A percentile compares a stretch with the other conserved stretches of the same genome.
These are phyloP conservation scores for Sylvietta virens DNA, from an alignment of 2,113 vertebrate species.

Conservation along the genomic window DNA sequence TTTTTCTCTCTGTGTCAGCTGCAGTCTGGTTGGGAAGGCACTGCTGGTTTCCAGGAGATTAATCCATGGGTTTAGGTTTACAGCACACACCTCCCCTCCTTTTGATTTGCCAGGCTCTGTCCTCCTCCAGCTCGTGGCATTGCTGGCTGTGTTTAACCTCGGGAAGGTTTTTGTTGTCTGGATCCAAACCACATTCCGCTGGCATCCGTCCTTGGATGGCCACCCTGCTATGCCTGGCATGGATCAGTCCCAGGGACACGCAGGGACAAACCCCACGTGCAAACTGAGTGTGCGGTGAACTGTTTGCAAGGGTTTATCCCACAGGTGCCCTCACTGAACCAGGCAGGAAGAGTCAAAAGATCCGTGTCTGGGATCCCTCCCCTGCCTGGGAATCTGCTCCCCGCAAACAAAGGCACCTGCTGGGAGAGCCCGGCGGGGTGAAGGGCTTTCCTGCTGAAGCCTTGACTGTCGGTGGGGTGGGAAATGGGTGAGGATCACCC, in stretches of 20 bases:
- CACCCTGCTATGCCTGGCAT: accelerated
- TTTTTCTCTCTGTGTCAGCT: not conserved
- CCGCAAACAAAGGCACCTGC: not conserved
- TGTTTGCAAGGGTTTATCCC: not conserved
- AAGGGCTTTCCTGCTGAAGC: not conserved
- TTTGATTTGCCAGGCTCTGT: not conserved
- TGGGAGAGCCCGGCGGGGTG: not conserved
- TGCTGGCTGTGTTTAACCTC: not conserved
- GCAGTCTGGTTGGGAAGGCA: accelerated
- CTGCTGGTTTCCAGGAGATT: not conserved
- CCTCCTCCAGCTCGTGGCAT: accelerated
- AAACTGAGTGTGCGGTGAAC: accelerated
- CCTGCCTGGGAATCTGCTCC: not conserved
- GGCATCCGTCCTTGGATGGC: not conserved
- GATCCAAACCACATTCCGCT: not conserved
- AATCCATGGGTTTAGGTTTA: not conserved
- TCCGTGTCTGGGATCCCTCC: not conserved
- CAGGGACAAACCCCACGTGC: accelerated
- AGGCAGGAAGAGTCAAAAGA: not conserved
- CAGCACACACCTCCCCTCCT: not conserved
- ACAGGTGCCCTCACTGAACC: accelerated
- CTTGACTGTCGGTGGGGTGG: accelerated
- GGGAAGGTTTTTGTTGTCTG: not conserved
- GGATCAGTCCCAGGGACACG: not conserved
- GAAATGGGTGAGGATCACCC: not conserved